Evolutionary conservation across 1,140 invertebrate genomes (phyloP).

Genomic region (Maconellicoccus hirsutus): DNA sequence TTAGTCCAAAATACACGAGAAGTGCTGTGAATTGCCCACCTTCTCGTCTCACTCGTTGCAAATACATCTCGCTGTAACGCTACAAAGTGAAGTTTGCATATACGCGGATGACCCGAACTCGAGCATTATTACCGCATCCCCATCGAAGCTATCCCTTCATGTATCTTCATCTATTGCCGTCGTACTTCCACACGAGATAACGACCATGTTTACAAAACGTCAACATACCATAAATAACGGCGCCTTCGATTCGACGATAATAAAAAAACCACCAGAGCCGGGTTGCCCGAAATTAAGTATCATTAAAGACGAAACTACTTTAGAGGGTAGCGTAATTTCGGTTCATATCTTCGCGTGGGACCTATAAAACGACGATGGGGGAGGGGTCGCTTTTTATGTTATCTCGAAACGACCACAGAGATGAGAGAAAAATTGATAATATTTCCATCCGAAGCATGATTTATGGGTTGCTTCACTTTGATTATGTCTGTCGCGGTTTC

Average conservation of each 20-base stretch:
- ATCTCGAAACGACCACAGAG: neutral
- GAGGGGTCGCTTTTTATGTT: neutral
- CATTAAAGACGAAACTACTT: neutral
- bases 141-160: no score
- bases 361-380: neutral
- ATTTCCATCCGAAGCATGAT: neutral
- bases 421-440: constrained; percentile 10
- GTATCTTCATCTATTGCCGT: no score
- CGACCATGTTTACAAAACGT: neutral
- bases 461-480: neutral
- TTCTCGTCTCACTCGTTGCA: no score
- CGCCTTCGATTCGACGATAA: neutral
- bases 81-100: no score
- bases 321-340: constrained; percentile 2
- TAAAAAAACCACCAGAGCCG: neutral
- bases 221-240: neutral
- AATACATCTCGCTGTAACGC: no score
- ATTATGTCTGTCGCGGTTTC: no score
- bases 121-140: no score
- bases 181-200: no score
- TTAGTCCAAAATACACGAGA: no score
- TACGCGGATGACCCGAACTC: no score
- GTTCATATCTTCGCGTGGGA: constrained; percentile 2
- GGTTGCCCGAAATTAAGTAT: neutral
- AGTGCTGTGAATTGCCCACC: no score